Evolutionary conservation across 2,797 vertebrate genomes (phyloP).

Genomic region (Eupleurogrammus muticus): DNA sequence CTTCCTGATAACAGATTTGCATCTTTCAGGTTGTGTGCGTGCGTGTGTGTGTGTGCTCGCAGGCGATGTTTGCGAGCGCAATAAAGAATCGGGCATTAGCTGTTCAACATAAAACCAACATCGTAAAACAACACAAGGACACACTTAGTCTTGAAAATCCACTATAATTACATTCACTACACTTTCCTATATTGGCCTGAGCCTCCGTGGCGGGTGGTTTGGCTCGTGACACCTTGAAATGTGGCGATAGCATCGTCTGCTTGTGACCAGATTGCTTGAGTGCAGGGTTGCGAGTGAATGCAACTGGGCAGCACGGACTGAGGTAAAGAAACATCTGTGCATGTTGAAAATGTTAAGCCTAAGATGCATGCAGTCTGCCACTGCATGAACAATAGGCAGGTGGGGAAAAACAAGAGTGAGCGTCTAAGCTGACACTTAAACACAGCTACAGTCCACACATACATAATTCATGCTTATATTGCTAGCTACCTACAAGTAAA

Average conservation of each 20-base stretch:
- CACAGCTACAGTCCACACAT: too few species aligned
- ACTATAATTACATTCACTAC: background rate
- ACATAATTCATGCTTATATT: background rate
- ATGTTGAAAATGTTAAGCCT: too few species aligned
- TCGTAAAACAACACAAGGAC: background rate
- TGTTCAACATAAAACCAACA: background rate
- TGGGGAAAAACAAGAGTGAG: background rate
- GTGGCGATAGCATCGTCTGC: too few species aligned
- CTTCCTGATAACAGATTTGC: constrained; percentile 18
- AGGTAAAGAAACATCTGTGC: too few species aligned
- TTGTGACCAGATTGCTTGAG: too few species aligned
- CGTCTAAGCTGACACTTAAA: background rate
- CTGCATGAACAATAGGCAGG: too few species aligned
- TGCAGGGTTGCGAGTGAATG: background rate
- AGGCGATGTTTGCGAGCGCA: too few species aligned
- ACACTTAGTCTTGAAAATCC: constrained; percentile 1
- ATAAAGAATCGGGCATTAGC: background rate
- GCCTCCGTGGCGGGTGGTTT: background rate
- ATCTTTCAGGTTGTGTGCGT: constrained; percentile 1
- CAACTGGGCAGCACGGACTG: too few species aligned
- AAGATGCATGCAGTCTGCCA: too few species aligned
- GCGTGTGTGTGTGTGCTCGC: constrained; percentile 1
- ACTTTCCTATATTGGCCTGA: background rate
- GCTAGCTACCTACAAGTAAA: background rate
- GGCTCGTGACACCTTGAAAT: too few species aligned